A percentile compares a stretch with the other conserved stretches of the same genome.
phyloP scores from a whole-genome alignment of 2,888 invertebrate species.

The Lagria hirta region DNA sequence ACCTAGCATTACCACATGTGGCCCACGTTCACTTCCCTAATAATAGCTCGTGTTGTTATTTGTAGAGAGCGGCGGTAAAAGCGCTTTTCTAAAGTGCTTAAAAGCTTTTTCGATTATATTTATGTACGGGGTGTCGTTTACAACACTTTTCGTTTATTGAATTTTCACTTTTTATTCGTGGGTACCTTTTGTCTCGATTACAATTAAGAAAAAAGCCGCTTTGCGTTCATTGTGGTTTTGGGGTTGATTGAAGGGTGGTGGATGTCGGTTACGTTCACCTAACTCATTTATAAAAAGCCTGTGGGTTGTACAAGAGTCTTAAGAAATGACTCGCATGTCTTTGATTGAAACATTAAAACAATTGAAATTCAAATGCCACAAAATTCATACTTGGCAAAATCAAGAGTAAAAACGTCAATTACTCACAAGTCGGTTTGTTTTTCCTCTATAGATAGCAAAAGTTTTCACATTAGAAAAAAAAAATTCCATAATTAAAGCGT shows the following conservation, averaged over 20 bases:
- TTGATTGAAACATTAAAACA: too few species aligned
- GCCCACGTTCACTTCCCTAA: constrained; percentile 11
- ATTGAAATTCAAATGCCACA: too few species aligned
- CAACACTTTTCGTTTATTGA: constrained; percentile 1
- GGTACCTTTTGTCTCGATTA: constrained; percentile 7
- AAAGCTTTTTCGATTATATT: constrained; percentile 15
- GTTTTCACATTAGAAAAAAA: too few species aligned
- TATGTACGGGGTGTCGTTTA: constrained; percentile 3
- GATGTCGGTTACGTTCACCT: constrained; percentile 27
- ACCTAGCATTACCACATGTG: constrained; percentile 27
- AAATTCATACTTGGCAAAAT: too few species aligned
- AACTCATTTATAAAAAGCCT: constrained; percentile 30
- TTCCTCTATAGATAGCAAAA: too few species aligned
- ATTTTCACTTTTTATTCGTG: constrained; percentile 1
- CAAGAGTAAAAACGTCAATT: too few species aligned
- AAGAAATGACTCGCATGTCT: too few species aligned
- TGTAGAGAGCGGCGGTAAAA: constrained; percentile 16
- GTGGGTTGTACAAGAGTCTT: too few species aligned
- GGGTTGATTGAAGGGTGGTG: constrained; percentile 21
- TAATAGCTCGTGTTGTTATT: constrained; percentile 14
- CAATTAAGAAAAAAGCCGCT: too few species aligned
- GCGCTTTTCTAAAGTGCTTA: constrained; percentile 16
- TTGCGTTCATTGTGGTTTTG: constrained; percentile 8
- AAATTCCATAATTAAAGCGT: too few species aligned
- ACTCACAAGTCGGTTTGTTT: too few species aligned